Evolutionary conservation across 2,888 invertebrate species (phyloP), one percentile per base, ranked within the genome.

Genomic region (Amblyjoppa proteus): DNA sequence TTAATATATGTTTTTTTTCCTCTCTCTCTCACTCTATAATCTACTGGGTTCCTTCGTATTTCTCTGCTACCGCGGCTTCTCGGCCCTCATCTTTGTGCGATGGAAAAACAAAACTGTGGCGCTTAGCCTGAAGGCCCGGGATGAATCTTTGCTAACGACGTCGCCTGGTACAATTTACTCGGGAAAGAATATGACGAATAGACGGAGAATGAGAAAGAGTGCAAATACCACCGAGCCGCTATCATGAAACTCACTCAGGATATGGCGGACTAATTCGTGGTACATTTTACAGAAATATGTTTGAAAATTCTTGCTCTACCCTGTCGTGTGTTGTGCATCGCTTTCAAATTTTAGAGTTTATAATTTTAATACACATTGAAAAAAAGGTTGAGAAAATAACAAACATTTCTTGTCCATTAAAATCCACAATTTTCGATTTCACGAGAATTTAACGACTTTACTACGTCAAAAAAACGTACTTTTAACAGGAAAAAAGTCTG

Each of bases 121-220:
- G 70, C 34, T 56, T 34, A 45, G 70, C 70, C 64, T 34, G 70
- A n/a, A 66, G 80, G 64, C 64, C 56, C 51, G 41, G 28, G 75
- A 70, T 66, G 70, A 80, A 53, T 77, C 77, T 49, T 66, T 66
- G 77, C 80, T 80, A 84, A 84, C 75, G 83, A 80, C 66, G 75
- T 68, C 68, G 77, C 53, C 41, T 56, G 51, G 11, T 34, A 64
- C 34, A 80, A 80, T 80, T 74, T 80, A 80, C 70, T 75, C 49
- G 49, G 16, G 51, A 71, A 75, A 64, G 80, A 83, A 51, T 51
- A 58, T 61, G 69, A 74, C 20, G 61, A 45, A 73, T 68, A 84
- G 58, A 76, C 69, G 16, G 20, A 16, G 28, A 77, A 58, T 61
- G 66, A 49, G 45, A 68, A 45, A 49, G 16, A 49, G 13, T 49